Conservation (phyloP, 2,888 invertebrate species). For the Bombylius major region DNA sequence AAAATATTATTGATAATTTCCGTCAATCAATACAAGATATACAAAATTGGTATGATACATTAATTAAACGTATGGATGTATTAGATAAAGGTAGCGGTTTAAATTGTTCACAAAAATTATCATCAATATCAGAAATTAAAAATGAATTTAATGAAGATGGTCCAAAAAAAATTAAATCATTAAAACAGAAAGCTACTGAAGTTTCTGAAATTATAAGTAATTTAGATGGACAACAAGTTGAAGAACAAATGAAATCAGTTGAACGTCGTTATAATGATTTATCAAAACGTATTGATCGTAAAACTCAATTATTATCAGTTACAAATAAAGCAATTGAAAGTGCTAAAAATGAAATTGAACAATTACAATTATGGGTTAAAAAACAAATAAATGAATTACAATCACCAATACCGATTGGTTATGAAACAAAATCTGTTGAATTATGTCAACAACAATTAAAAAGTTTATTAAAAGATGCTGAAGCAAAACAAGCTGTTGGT, state of each 20-base stretch:
- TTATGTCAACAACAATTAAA: conserved; percentile 59
- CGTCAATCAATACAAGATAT: conserved; percentile 60
- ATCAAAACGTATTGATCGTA: conserved; percentile 70
- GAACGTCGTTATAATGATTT: conserved; percentile 77
- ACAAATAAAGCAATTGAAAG: conserved; percentile 73
- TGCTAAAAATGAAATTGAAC: conserved; percentile 65
- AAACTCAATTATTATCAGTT: conserved; percentile 69
- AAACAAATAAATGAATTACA: conserved; percentile 56
- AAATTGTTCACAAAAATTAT: conserved; percentile 66
- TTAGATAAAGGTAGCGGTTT: conserved; percentile 75
- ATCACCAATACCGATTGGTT: conserved; percentile 57
- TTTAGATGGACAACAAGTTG: conserved; percentile 79
- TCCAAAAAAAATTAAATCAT: conserved; percentile 54
- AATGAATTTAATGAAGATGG: conserved; percentile 62
- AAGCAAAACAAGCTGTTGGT: conserved; percentile 68
- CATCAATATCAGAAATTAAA: conserved; percentile 58
- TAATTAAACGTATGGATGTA: conserved; percentile 67
- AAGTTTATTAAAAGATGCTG: conserved; percentile 67
- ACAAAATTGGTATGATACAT: conserved; percentile 68
- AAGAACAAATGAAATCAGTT: conserved; percentile 75
- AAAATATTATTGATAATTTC: conserved; percentile 66
- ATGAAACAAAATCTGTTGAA: conserved; percentile 63
- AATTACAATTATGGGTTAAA: conserved; percentile 67
- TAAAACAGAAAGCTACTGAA: conserved; percentile 55
- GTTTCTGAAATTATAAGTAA: conserved; percentile 74